A percentile compares a stretch with the other conserved stretches of the same genome.
Conservation (phyloP, 2,888 invertebrate species). For the Anagyrus pseudococci region DNA sequence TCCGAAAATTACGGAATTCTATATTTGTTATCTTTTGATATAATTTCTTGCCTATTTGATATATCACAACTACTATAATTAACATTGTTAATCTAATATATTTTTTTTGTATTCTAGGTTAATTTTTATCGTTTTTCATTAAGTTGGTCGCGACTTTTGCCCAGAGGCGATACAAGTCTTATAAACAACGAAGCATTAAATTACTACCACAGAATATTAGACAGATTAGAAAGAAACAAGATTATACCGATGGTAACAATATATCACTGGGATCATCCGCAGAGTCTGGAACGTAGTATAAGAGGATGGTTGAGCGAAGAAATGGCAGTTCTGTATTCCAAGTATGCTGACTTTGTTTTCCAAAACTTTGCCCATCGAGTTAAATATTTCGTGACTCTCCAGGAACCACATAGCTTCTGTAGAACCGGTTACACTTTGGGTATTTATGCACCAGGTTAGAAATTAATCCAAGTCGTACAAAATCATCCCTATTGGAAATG, state of each 20-base stretch:
- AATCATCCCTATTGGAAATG: neutral
- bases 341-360: constrained; percentile 68
- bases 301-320: constrained; percentile 72
- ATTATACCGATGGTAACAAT: constrained; percentile 71
- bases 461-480: neutral
- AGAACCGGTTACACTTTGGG: constrained; percentile 62
- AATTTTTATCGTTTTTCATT: constrained; percentile 58
- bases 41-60: neutral
- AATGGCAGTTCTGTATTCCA: constrained; percentile 68
- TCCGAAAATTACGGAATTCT: too few species aligned
- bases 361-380: constrained; percentile 65
- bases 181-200: constrained; percentile 59
- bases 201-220: constrained; percentile 63
- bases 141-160: constrained; percentile 64
- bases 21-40: neutral
- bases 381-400: constrained; percentile 77
- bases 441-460: constrained; percentile 3
- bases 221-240: constrained; percentile 64
- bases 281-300: constrained; percentile 65
- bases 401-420: constrained; percentile 72
- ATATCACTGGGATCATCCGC: constrained; percentile 74
- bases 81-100: neutral
- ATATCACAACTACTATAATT: too few species aligned
- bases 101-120: constrained; percentile 44
- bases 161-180: constrained; percentile 57